These are phyloP conservation scores for Bombus waltoni DNA, from an alignment of 1,140 invertebrate genomes.

Conservation along the genomic window DNA sequence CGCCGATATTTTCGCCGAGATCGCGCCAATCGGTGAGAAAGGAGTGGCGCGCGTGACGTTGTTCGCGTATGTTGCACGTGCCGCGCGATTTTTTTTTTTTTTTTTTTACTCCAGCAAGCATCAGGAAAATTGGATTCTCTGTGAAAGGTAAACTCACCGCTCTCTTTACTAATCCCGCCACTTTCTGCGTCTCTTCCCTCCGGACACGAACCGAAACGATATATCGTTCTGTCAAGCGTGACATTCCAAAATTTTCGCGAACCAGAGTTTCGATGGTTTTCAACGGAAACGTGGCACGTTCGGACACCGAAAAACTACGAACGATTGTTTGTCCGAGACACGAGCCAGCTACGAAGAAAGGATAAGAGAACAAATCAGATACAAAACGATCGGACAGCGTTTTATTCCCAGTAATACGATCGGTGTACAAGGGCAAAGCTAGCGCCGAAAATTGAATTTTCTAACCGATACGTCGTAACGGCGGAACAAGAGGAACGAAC, in stretches of 20 bases:
- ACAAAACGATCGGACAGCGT: neutral
- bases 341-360: no score
- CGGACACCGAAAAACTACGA: no score
- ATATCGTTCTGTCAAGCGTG: neutral
- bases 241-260: neutral
- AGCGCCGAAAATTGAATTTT: slow-evolving; percentile 7
- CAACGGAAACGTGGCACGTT: no score
- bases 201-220: neutral
- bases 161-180: neutral
- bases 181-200: neutral
- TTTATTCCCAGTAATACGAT: neutral
- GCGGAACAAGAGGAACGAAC: no score
- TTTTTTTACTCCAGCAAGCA: neutral
- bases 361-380: neutral
- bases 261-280: neutral
- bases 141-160: slow-evolving; percentile 1
- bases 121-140: slow-evolving; percentile 16
- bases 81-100: neutral
- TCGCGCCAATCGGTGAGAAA: neutral
- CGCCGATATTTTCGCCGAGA: neutral
- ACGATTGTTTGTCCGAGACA: no score
- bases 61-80: no score
- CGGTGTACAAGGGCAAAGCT: neutral
- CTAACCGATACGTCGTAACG: neutral
- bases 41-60: neutral